phyloP scores from a whole-genome alignment of 2,888 invertebrate genomes.

The Hyposoter dolosus region DNA sequence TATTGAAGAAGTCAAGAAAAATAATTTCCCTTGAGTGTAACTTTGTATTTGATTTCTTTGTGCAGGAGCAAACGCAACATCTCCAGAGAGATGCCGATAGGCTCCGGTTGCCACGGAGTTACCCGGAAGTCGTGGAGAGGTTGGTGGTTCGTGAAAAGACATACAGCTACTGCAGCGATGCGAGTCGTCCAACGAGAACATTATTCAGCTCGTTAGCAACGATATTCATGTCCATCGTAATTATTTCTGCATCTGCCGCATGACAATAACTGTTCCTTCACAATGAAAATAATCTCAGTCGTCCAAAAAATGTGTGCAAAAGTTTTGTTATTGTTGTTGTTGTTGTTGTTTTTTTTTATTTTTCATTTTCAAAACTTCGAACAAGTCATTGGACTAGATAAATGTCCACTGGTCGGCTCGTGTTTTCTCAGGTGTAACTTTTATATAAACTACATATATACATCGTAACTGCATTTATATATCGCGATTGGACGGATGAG shows the following conservation, averaged over 20 bases:
- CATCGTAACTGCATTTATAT: slow-evolving; percentile 38
- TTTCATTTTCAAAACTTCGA: slow-evolving; percentile 33
- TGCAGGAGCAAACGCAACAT: slow-evolving; percentile 74
- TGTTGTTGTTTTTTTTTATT: slow-evolving; percentile 15
- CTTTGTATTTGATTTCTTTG: not conserved
- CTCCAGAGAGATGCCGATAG: slow-evolving; percentile 70
- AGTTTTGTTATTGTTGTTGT: not conserved
- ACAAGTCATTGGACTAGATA: slow-evolving; percentile 43
- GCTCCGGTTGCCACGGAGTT: slow-evolving; percentile 67
- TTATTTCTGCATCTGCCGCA: slow-evolving; percentile 19
- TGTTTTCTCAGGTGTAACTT: slow-evolving; percentile 35
- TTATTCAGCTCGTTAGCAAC: slow-evolving; percentile 12
- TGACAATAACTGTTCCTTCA: not conserved
- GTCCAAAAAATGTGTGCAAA: slow-evolving; percentile 48
- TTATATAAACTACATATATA: slow-evolving; percentile 45
- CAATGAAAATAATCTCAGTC: slow-evolving; percentile 5
- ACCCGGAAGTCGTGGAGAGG: slow-evolving; percentile 71
- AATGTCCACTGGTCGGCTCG: slow-evolving; percentile 8
- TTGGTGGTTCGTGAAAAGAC: slow-evolving; percentile 61
- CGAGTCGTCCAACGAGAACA: slow-evolving; percentile 34
- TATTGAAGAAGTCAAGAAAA: not conserved
- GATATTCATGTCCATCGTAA: slow-evolving; percentile 1
- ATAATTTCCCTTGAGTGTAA: not conserved
- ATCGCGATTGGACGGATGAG: slow-evolving; percentile 52
- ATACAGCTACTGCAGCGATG: slow-evolving; percentile 49